phyloP scores from a whole-genome alignment of 2,888 invertebrate genomes.

The Trimorus sp. region DNA sequence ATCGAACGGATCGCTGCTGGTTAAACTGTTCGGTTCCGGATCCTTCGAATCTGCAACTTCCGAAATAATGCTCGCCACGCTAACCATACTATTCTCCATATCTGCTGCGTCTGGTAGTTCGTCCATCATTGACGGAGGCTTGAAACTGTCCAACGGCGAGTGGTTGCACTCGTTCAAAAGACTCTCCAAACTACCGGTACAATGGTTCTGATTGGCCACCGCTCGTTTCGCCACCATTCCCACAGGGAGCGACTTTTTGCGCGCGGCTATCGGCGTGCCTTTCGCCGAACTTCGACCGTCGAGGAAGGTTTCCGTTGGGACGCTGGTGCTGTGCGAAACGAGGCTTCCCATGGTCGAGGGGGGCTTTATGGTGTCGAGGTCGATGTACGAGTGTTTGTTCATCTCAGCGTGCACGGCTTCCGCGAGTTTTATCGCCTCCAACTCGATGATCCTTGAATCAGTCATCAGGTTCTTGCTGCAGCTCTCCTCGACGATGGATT shows the following conservation, averaged over 20 bases:
- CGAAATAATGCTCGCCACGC: constrained; percentile 91
- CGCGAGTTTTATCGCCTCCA: constrained; percentile 88
- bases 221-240: constrained; percentile 89
- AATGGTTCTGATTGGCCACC: constrained; percentile 83
- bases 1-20: constrained; percentile 82
- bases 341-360: constrained; percentile 90
- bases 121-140: constrained; percentile 92
- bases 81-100: constrained; percentile 91
- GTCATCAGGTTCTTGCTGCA: constrained; percentile 81
- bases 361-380: constrained; percentile 89
- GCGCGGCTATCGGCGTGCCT: constrained; percentile 60
- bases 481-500: constrained; percentile 33
- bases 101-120: constrained; percentile 84
- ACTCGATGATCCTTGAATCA: constrained; percentile 87
- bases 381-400: constrained; percentile 82
- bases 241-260: constrained; percentile 88
- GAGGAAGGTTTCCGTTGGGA: constrained; percentile 48
- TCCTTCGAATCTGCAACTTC: constrained; percentile 87
- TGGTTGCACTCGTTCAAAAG: constrained; percentile 84
- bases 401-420: constrained; percentile 83
- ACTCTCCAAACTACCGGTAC: constrained; percentile 85
- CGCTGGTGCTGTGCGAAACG: constrained; percentile 83
- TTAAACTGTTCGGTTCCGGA: constrained; percentile 79
- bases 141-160: constrained; percentile 89
- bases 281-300: constrained; percentile 32